Conservation (phyloP, 2,113 vertebrate species). For the Calyptomena viridis region DNA sequence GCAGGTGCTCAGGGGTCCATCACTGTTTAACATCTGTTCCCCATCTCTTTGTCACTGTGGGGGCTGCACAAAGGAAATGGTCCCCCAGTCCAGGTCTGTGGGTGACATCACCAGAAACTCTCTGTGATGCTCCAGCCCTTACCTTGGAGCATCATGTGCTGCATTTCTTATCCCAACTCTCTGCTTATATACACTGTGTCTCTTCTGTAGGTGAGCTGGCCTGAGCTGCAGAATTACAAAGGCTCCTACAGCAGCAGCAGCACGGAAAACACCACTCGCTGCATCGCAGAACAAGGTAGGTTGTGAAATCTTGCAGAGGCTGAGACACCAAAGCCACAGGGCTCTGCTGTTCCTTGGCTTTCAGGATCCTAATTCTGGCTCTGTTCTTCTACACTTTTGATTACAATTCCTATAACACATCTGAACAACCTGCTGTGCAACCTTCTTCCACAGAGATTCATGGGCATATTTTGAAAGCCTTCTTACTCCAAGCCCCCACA, state of each 20-base stretch:
- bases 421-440: neutral
- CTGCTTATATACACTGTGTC: neutral
- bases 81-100: neutral
- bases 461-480: neutral
- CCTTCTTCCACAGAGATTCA: neutral
- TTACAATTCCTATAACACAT: neutral
- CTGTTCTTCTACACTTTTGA: neutral
- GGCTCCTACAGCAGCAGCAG: neutral
- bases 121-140: neutral
- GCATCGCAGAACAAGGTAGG: neutral
- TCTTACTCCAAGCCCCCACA: neutral
- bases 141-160: fast-evolving
- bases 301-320: neutral
- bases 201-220: neutral
- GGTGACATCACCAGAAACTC: neutral
- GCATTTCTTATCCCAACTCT: neutral
- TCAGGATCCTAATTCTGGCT: constrained; percentile 23
- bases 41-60: neutral
- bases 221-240: neutral
- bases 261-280: neutral
- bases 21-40: neutral
- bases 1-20: neutral
- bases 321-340: neutral
- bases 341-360: neutral
- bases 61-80: neutral